Evolutionary conservation across 2,113 vertebrate species (phyloP), one percentile per base, ranked within the genome.

Genomic region (Tachysurus vachellii): DNA sequence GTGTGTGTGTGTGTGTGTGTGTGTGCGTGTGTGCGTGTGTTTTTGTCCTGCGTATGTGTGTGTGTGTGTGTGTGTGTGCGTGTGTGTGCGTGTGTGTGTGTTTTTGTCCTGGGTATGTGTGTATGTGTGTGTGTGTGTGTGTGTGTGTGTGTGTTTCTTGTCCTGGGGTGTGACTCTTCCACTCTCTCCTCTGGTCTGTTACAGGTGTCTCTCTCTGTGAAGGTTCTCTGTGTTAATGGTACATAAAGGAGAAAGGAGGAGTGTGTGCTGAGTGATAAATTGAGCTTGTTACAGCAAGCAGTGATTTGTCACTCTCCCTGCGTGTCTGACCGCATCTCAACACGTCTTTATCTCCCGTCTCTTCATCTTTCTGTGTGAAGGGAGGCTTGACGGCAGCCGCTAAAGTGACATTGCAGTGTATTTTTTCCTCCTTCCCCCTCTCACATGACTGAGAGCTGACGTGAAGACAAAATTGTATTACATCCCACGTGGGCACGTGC

Each of bases 291-390:
- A 82, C 59, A 42, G 81, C 71, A 71, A 31, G 82, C 82, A 56
- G 77, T 77, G 76, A 89, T 90, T 88, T 90, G 88, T 89, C 88
- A 88, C 88, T 89, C 73, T 87, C 21, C 26, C 82, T 82, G 56
- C 83, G 59, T 73, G 31, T 80, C 86, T 84, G 86, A 88, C 86
- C 80, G 56, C 66, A 47, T 86, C 80, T 77, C 61, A 76, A 85
- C 87, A 61, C 59, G 57, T 82, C 70, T 86, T 81, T 57, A 76
- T 85, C 84, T 88, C 61, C 61, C 56, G 5, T 86, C 66, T 66
- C 77, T 82, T 87, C 50, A 84, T 87, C 87, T 84, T 84, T 86
- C 80, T 62, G 66, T 17, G 57, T 5, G 2, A 47, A 80, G 50
- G 21, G 84, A 64, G 44, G 36, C 54, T 61, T 26, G 83, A 87